phyloP scores from a whole-genome alignment of 35 echinoderm and acorn worm genomes.

The Apostichopus japonicus region DNA sequence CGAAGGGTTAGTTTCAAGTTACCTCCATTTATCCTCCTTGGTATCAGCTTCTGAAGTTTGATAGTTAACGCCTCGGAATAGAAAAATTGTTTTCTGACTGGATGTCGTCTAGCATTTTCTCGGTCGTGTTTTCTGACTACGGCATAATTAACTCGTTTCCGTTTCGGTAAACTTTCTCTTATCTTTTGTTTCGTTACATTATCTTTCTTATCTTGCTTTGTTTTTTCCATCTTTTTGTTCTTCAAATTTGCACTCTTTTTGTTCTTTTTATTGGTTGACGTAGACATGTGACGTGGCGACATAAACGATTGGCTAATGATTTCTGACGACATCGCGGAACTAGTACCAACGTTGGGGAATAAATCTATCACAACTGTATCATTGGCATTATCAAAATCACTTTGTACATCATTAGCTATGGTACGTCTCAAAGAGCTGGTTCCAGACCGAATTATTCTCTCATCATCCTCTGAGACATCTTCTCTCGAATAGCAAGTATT shows the following conservation, averaged over 20 bases:
- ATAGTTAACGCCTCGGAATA: constrained; percentile 12
- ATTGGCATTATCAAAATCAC: no score
- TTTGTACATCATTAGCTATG: no score
- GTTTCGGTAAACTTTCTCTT: not conserved
- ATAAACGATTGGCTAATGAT: no score
- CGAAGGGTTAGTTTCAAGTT: constrained; percentile 5
- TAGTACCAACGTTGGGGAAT: no score
- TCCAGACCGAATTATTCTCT: no score
- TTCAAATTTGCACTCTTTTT: not conserved
- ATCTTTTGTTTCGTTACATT: not conserved
- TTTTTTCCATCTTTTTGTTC: not conserved
- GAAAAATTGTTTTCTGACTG: not conserved
- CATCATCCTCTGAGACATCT: no score
- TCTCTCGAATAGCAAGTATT: no score
- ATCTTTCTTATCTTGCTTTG: not conserved
- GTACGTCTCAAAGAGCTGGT: no score
- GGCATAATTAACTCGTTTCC: not conserved
- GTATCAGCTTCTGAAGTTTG: constrained; percentile 17
- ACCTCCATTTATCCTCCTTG: not conserved
- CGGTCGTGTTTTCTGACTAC: constrained; percentile 1
- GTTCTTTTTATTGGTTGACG: not conserved
- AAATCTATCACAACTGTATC: no score
- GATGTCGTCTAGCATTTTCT: constrained; percentile 25
- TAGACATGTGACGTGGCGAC: not conserved
- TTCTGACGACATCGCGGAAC: no score